Conservation (phyloP, 2,797 vertebrate species). For the Nannoperca obscura region DNA sequence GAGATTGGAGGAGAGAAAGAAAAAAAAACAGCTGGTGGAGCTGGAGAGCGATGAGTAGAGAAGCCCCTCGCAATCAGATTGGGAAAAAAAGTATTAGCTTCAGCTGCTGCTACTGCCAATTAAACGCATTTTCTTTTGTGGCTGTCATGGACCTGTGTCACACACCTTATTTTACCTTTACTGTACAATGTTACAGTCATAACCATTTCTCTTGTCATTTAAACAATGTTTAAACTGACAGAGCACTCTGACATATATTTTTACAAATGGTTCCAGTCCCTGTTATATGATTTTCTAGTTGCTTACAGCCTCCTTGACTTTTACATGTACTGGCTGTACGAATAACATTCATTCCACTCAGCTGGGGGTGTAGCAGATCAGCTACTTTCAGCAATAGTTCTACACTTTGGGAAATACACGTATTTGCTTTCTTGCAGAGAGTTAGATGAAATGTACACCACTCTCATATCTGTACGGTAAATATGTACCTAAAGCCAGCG, state of each 20-base stretch:
- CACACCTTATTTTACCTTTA: conserved; percentile 56
- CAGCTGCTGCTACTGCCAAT: conserved; percentile 45
- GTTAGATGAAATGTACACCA: background rate
- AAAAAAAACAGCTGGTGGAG: conserved; percentile 74
- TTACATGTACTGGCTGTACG: background rate
- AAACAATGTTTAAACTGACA: conserved; percentile 22
- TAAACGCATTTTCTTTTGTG: conserved; percentile 65
- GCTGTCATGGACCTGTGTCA: conserved; percentile 56
- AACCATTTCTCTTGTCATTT: conserved; percentile 17
- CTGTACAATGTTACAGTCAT: conserved; percentile 4
- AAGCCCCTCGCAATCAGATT: conserved; percentile 42
- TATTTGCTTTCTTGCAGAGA: background rate
- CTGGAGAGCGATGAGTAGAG: conserved; percentile 56
- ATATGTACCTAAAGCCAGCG: background rate
- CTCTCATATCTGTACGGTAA: background rate
- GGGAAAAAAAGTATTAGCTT: conserved; percentile 40
- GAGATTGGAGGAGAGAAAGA: conserved; percentile 47
- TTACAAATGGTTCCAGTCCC: conserved; percentile 12
- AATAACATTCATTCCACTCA: conserved; percentile 1
- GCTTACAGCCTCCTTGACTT: background rate
- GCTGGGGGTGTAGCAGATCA: background rate
- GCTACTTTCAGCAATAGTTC: background rate
- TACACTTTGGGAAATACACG: background rate
- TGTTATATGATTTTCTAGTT: background rate
- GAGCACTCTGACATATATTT: conserved; percentile 19